Evolutionary conservation across 2,113 vertebrate genomes (phyloP).

Genomic region (Thryonomys swinderianus): DNA sequence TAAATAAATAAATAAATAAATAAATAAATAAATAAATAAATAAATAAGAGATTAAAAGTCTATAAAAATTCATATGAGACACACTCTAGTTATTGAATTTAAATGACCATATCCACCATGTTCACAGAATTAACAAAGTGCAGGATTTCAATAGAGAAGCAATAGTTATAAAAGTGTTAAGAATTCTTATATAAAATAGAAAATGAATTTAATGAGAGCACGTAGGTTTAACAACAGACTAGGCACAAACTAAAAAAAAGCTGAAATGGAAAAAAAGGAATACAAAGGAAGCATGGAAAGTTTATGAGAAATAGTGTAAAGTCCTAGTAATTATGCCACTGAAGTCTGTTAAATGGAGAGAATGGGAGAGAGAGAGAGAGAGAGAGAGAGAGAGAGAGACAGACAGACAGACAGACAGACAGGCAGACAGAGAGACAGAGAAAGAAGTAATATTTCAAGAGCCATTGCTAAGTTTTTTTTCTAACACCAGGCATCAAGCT

Average conservation of each 20-base stretch:
- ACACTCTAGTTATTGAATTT: background rate
- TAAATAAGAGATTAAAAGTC: background rate
- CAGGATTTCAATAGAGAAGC: background rate
- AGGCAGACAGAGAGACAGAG: too few species aligned
- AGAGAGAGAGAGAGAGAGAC: background rate
- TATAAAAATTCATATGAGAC: background rate
- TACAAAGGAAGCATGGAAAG: background rate
- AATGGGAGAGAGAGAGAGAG: background rate
- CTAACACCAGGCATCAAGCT: background rate
- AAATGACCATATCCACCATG: background rate
- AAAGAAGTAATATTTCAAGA: conserved; percentile 9
- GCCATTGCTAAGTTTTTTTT: conserved; percentile 14
- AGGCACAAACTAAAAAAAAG: background rate
- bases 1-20: too few species aligned
- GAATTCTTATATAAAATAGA: too few species aligned
- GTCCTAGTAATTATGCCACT: background rate
- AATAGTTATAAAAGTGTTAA: background rate
- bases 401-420: too few species aligned
- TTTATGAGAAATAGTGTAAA: background rate
- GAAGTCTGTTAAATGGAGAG: background rate
- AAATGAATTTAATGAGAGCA: conserved; percentile 30
- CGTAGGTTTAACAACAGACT: background rate
- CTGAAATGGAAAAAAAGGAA: background rate
- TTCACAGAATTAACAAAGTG: conserved; percentile 29
- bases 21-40: too few species aligned